Percentiles rank a stretch among this genome's conserved stretches.
These are phyloP conservation scores for Conus betulinus DNA, from an alignment of 1,140 invertebrate genomes.

Conservation along the genomic window DNA sequence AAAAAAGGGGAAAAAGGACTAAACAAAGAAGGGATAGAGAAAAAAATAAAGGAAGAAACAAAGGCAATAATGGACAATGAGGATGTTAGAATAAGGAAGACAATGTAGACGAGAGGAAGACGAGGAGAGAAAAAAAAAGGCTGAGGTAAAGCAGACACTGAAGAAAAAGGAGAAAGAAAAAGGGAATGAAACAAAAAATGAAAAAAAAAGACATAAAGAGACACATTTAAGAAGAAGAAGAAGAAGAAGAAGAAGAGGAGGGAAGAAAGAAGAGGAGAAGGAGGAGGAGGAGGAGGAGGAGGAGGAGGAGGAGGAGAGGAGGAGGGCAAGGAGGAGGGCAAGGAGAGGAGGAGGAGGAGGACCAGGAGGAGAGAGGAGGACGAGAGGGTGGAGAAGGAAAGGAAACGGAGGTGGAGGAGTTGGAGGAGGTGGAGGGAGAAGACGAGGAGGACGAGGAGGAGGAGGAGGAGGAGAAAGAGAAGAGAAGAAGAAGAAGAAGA, in stretches of 20 bases:
- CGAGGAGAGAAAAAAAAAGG: background rate
- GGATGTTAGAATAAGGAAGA: too few relatives aligned
- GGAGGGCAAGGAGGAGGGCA: background rate
- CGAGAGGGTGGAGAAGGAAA: background rate
- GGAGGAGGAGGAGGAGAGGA: background rate
- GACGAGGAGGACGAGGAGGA: too few relatives aligned
- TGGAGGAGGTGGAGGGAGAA: background rate
- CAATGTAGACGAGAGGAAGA: background rate
- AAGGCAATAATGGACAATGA: background rate
- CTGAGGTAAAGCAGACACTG: background rate
- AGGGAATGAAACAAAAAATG: background rate
- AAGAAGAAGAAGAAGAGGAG: background rate
- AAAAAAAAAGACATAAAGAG: background rate
- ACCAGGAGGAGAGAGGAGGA: background rate
- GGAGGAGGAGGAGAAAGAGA: too few relatives aligned
- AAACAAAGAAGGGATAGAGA: background rate
- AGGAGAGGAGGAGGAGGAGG: background rate
- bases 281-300: conserved; percentile 14
- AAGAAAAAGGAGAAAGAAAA: background rate
- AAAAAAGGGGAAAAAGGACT: background rate
- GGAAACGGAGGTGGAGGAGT: background rate
- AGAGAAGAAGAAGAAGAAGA: too few relatives aligned
- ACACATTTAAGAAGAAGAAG: background rate
- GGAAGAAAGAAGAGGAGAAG: conserved; percentile 1
- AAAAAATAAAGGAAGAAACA: background rate